Percentiles rank a stretch among this genome's conserved stretches.
Conservation (phyloP, 1,140 invertebrate species). For the Radopholus similis region DNA sequence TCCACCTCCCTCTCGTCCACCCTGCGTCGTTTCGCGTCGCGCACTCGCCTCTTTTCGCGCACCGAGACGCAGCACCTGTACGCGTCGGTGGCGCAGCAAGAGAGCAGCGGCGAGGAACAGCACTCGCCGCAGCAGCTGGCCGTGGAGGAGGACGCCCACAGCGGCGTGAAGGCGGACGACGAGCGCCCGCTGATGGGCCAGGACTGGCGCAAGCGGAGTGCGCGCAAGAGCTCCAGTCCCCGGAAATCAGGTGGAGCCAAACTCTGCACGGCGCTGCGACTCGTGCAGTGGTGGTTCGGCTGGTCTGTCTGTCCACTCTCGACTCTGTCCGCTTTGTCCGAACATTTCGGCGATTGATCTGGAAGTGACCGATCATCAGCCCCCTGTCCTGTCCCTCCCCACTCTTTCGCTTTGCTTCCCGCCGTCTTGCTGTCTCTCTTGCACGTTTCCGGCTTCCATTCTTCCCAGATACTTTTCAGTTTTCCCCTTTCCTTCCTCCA, state of each 20-base stretch:
- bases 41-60: conserved; percentile 38
- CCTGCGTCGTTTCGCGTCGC: conserved; percentile 35
- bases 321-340: not conserved
- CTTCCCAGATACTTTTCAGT: conserved; percentile 39
- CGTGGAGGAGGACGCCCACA: not conserved
- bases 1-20: conserved; percentile 13
- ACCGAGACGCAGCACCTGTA: conserved; percentile 8
- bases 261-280: conserved; percentile 17
- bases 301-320: not conserved
- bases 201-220: not conserved
- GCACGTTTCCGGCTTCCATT: conserved; percentile 42
- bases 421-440: conserved; percentile 36
- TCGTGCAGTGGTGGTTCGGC: not conserved
- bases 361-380: not conserved
- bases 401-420: conserved; percentile 8
- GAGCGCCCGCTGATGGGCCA: not conserved
- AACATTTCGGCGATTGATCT: too few species aligned
- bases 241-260: conserved; percentile 32
- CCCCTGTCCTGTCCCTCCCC: conserved; percentile 14
- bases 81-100: not conserved
- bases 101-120: not conserved
- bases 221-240: conserved; percentile 5
- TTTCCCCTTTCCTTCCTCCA: not conserved
- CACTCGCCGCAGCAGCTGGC: not conserved
- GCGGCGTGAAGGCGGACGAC: not conserved